A percentile compares a stretch with the other conserved stretches of the same genome.
Evolutionary conservation across 2,113 vertebrate species (phyloP).

Genomic region (Garra rufa): DNA sequence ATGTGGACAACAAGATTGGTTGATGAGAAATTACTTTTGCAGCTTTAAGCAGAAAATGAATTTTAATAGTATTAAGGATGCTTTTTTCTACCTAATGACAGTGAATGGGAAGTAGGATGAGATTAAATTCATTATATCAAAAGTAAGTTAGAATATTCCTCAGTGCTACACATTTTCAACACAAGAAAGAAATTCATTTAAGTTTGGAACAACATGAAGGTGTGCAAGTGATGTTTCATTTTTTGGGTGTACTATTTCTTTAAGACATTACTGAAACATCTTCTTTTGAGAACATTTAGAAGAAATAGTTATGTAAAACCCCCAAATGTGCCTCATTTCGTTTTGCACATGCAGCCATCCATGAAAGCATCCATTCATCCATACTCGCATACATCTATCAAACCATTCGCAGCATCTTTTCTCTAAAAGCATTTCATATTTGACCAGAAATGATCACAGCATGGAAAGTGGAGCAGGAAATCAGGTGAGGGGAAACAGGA

Average conservation of each 20-base stretch:
- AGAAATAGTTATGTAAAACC: neutral
- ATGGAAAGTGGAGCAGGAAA: conserved; percentile 34
- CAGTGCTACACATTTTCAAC: neutral
- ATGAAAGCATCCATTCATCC: conserved; percentile 4
- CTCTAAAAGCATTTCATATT: neutral
- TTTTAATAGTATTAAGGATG: no score
- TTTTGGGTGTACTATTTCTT: neutral
- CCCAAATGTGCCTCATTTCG: neutral
- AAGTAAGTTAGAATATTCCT: neutral
- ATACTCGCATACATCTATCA: neutral
- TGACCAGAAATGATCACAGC: neutral
- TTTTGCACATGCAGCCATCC: neutral
- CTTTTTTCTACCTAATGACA: neutral
- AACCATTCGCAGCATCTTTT: neutral
- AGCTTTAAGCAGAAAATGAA: no score
- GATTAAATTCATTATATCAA: neutral
- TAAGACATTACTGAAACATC: neutral
- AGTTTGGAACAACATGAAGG: neutral
- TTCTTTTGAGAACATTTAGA: neutral
- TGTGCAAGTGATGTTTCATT: neutral
- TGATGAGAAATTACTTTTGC: neutral
- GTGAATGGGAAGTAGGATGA: neutral
- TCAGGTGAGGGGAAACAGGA: conserved; percentile 49
- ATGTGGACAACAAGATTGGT: neutral
- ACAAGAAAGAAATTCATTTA: neutral